A percentile compares a stretch with the other conserved stretches of the same genome.
Evolutionary conservation across 1,140 invertebrate genomes (phyloP).

Genomic region (Acromyrmex heyeri): DNA sequence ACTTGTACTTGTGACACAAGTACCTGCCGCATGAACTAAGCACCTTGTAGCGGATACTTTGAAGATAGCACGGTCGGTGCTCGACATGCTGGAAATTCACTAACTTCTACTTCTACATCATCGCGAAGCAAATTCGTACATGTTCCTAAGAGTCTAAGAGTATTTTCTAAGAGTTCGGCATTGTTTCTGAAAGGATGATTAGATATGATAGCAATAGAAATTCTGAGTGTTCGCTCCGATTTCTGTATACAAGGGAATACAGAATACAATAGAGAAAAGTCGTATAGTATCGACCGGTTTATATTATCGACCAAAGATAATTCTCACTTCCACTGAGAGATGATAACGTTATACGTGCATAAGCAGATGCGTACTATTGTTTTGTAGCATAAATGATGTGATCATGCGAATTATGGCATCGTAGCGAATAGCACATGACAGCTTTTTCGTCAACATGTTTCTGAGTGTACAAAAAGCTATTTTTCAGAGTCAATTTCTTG

Average conservation of each 20-base stretch:
- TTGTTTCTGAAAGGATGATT: neutral
- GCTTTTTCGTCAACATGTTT: too few species aligned
- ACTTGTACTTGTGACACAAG: conserved; percentile 31
- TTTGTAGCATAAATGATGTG: too few species aligned
- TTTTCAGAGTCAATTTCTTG: too few species aligned
- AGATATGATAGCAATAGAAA: neutral
- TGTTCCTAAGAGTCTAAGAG: conserved; percentile 23
- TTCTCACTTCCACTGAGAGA: too few species aligned
- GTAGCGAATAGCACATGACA: too few species aligned
- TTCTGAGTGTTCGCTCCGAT: neutral
- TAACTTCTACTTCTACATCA: conserved; percentile 22
- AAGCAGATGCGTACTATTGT: too few species aligned
- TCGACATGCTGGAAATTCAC: conserved; percentile 33
- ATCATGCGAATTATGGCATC: too few species aligned
- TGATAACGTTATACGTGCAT: too few species aligned
- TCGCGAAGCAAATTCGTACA: conserved; percentile 19
- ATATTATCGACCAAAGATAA: too few species aligned
- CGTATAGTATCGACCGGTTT: too few species aligned
- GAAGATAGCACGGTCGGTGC: conserved; percentile 27
- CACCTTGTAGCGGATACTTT: conserved; percentile 46
- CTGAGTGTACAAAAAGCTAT: too few species aligned
- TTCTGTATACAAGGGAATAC: neutral
- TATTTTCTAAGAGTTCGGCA: neutral
- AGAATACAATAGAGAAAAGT: too few species aligned
- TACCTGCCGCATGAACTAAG: conserved; percentile 42